Conservation (phyloP, 2,113 vertebrate species). For the Bubo scandiacus region DNA sequence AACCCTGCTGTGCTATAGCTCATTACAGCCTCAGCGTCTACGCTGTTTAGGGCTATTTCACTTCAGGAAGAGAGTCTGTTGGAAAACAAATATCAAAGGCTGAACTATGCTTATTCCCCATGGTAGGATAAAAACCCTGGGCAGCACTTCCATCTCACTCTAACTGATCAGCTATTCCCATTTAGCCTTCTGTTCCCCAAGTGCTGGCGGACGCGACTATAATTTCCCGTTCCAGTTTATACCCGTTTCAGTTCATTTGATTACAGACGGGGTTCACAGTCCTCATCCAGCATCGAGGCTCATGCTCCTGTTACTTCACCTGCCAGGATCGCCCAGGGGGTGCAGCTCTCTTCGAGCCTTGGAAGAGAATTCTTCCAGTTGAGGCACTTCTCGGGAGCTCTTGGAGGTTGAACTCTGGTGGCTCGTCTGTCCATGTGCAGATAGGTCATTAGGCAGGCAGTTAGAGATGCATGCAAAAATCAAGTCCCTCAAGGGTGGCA, state of each 20-base stretch:
- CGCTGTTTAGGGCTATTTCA: background rate
- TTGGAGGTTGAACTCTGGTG: background rate
- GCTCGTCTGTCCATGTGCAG: background rate
- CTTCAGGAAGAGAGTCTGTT: background rate
- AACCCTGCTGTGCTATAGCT: background rate
- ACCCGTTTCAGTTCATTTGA: background rate
- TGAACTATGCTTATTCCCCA: background rate
- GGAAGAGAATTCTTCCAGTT: background rate
- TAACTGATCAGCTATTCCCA: background rate
- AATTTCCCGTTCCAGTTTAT: background rate
- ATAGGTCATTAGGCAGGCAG: background rate
- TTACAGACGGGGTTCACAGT: background rate
- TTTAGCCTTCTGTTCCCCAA: background rate
- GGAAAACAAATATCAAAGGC: background rate
- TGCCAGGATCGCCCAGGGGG: background rate
- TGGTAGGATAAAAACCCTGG: background rate
- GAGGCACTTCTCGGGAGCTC: background rate
- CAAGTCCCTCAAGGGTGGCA: background rate
- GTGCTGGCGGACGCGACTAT: background rate
- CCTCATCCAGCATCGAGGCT: background rate
- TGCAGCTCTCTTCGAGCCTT: background rate
- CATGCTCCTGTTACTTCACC: background rate
- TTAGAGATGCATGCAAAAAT: background rate
- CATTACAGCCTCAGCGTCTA: background rate
- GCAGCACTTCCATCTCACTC: background rate